Conservation (phyloP, 1,140 invertebrate species). For the Drosophila tristis region DNA sequence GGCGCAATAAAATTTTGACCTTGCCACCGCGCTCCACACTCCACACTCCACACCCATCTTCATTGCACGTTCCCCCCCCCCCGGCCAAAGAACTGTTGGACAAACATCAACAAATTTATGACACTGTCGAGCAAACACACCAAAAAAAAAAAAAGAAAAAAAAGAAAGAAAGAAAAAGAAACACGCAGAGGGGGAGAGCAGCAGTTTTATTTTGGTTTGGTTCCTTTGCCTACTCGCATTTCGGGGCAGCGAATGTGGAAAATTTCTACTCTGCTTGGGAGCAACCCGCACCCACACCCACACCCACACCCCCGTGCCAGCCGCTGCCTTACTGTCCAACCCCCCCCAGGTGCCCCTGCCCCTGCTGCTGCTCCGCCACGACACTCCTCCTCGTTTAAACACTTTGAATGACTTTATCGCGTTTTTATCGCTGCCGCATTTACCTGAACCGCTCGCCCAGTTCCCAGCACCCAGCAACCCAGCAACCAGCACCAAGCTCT, state of each 20-base stretch:
- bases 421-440: slow-evolving; percentile 74
- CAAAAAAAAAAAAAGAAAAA: neutral
- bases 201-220: neutral
- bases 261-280: slow-evolving; percentile 53
- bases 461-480: neutral
- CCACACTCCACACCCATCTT: neutral
- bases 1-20: slow-evolving; percentile 30
- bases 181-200: neutral
- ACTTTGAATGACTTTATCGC: slow-evolving; percentile 78
- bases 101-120: slow-evolving; percentile 62
- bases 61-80: too few species aligned
- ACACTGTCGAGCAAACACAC: slow-evolving; percentile 43
- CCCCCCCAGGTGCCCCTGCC: neutral
- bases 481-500: slow-evolving; percentile 3
- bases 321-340: slow-evolving; percentile 2
- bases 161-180: neutral
- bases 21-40: slow-evolving; percentile 10
- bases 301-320: neutral
- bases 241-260: slow-evolving; percentile 40
- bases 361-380: too few species aligned
- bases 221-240: neutral
- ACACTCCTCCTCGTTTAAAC: slow-evolving; percentile 44
- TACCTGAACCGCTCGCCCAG: slow-evolving; percentile 42
- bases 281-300: neutral
- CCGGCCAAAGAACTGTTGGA: slow-evolving; percentile 14